Evolutionary conservation across 2,888 invertebrate genomes (phyloP).

Genomic region (Microctonus aethiopoides): DNA sequence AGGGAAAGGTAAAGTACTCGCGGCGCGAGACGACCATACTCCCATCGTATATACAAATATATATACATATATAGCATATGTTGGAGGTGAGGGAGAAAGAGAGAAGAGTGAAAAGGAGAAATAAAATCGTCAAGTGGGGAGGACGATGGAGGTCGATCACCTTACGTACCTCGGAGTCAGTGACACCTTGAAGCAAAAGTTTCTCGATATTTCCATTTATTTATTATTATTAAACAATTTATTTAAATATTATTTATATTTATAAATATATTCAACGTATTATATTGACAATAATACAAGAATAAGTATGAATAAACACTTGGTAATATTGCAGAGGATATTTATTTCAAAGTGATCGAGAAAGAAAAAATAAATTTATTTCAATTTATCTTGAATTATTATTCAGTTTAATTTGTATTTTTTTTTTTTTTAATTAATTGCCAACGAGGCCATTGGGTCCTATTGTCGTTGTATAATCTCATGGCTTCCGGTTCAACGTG

Average conservation of each 20-base stretch:
- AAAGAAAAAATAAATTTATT: not conserved
- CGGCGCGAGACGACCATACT: not conserved
- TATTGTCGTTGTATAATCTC: not conserved
- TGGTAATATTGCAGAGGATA: too few species aligned
- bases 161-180: slow-evolving; percentile 66
- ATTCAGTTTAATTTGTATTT: too few species aligned
- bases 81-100: slow-evolving; percentile 36
- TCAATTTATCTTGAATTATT: slow-evolving; percentile 6
- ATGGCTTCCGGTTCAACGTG: slow-evolving; percentile 28
- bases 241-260: too few species aligned
- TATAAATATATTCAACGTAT: too few species aligned
- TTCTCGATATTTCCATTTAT: slow-evolving; percentile 30
- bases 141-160: slow-evolving; percentile 66
- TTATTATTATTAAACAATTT: too few species aligned
- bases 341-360: not conserved
- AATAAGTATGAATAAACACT: too few species aligned
- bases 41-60: not conserved
- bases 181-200: slow-evolving; percentile 61
- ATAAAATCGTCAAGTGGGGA: slow-evolving; percentile 28
- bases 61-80: slow-evolving; percentile 5
- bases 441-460: slow-evolving; percentile 18
- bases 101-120: slow-evolving; percentile 43
- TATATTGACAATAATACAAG: too few species aligned
- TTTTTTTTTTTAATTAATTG: slow-evolving; percentile 9
- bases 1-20: not conserved